These are phyloP conservation scores for Microctonus hyperodae DNA, from an alignment of 2,888 invertebrate genomes.

Conservation along the genomic window DNA sequence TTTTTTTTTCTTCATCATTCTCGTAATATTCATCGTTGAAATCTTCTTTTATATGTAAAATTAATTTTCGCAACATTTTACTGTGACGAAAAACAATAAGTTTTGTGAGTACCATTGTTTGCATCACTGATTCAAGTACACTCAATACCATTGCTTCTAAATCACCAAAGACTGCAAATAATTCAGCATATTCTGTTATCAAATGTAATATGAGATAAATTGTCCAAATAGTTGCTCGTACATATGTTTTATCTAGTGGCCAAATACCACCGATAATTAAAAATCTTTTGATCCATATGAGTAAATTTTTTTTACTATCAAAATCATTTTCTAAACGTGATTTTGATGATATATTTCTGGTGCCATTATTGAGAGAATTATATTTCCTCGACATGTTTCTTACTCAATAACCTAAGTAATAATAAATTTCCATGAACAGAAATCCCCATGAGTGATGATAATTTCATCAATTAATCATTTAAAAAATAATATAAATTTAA, in stretches of 20 bases:
- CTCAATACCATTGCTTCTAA: slow-evolving; percentile 36
- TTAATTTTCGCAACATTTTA: slow-evolving; percentile 34
- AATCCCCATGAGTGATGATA: neutral
- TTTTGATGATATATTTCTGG: neutral
- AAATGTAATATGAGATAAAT: slow-evolving; percentile 36
- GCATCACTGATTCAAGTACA: slow-evolving; percentile 38
- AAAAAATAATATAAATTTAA: neutral
- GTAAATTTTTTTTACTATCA: slow-evolving; percentile 24
- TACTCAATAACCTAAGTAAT: neutral
- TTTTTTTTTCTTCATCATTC: slow-evolving; percentile 32
- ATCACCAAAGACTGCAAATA: slow-evolving; percentile 34
- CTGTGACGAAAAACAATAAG: slow-evolving; percentile 38
- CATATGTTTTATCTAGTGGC: slow-evolving; percentile 38
- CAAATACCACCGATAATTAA: slow-evolving; percentile 37
- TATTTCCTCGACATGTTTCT: neutral
- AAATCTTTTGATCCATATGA: slow-evolving; percentile 36
- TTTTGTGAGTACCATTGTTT: slow-evolving; percentile 39
- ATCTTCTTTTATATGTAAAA: slow-evolving; percentile 35
- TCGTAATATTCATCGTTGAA: slow-evolving; percentile 29
- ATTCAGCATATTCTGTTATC: slow-evolving; percentile 36
- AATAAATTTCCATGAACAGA: neutral
- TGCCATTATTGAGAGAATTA: neutral
- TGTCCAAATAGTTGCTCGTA: slow-evolving; percentile 36
- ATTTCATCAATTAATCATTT: neutral
- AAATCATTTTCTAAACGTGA: slow-evolving; percentile 32